Base-by-base conservation (phyloP, 1,140 invertebrate species). In the Drosophila insularis region DNA sequence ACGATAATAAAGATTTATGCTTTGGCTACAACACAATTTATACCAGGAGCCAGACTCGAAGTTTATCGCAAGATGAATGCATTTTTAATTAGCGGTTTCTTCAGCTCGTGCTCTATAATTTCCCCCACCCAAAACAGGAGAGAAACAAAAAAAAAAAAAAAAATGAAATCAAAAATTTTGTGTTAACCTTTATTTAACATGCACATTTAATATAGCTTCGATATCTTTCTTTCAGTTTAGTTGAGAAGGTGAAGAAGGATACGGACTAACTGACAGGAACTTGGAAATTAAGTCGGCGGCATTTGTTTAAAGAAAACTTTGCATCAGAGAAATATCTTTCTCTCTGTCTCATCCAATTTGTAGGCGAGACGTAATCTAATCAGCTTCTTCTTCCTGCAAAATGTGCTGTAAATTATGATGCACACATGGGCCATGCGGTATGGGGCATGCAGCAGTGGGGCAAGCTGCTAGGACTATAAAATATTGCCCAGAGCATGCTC, bases 41-140 rank as follows among this genome's bases (percentile, higher is more conserved):
- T 40, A 61, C 59, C 59, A 43, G 59, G 59, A 61, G 59, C 21
- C 56, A 39, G 31, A 35, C 43, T 50, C 43, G 43, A 17, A 32
- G 31, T 35, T 19, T 35, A 59, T 61, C 59, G n/a, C 8, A 64
- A 64, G 63, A 64, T 35, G 63, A 64, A 64, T 64, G 63, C 63
- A 64, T 64, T 64, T 64, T 64, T 64, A 64, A 64, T 64, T 64
- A 64, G 46, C 27, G 63, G 63, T 35, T 64, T 64, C 32, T 50
- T 21, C 27, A 32, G 46, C 31, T 14, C 31, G 32, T 32, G 43
- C n/a, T 32, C 43, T 54, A 53, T 63, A 46, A 46, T 63, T 63
- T 63, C 11, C 35, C 35, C 10, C 23, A 8, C 7, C 13, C n/a
- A 17, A 50, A 17, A 19, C 17, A 19, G 17, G 17, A 50, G 8